These are phyloP conservation scores for Vidua macroura DNA, from an alignment of 2,113 vertebrate species.

Conservation along the genomic window DNA sequence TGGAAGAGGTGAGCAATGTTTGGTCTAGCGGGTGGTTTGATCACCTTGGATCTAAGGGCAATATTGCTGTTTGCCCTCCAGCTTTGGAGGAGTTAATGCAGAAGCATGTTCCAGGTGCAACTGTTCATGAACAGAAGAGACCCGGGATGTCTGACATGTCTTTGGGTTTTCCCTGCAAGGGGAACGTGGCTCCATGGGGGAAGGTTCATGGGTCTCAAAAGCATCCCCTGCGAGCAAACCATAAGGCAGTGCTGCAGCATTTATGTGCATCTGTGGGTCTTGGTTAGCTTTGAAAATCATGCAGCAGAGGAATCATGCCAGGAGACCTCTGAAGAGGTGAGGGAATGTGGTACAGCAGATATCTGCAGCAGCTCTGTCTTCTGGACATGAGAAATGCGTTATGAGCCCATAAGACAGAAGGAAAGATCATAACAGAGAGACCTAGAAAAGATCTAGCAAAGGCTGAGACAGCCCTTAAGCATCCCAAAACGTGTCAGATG, in stretches of 20 bases:
- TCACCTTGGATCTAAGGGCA: not conserved
- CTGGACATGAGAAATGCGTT: not conserved
- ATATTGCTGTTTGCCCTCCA: not conserved
- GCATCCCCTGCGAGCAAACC: not conserved
- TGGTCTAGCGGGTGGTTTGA: not conserved
- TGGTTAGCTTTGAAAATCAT: not conserved
- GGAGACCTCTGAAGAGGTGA: not conserved
- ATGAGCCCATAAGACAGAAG: rapidly evolving
- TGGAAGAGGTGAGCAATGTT: not conserved
- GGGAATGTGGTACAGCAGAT: not conserved
- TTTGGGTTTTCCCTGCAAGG: not conserved
- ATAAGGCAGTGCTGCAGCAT: not conserved
- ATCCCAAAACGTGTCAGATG: not conserved
- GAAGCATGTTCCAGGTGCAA: not conserved
- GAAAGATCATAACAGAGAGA: not conserved
- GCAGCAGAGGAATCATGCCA: not conserved
- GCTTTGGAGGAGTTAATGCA: not conserved
- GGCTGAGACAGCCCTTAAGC: not conserved
- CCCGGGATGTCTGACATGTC: not conserved
- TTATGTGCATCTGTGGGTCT: not conserved
- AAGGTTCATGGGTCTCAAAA: not conserved
- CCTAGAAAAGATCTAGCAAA: not conserved
- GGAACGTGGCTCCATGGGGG: not conserved
- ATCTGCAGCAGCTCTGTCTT: not conserved
- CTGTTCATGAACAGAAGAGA: not conserved